phyloP scores from a whole-genome alignment of 2,888 invertebrate species.

The Lithosia quadra region DNA sequence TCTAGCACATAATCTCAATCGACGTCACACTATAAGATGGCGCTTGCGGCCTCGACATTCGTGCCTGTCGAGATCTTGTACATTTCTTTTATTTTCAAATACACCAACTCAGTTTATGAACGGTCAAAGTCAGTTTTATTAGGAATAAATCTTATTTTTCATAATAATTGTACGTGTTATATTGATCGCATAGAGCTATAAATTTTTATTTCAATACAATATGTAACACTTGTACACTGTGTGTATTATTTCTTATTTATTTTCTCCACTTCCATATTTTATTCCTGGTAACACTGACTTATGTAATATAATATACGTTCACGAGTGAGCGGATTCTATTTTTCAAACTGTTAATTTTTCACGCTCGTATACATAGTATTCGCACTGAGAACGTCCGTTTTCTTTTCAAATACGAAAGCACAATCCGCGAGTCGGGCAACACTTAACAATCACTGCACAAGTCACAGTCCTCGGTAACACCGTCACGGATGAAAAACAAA shows the following conservation, averaged over 20 bases:
- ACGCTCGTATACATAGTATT: constrained; percentile 50
- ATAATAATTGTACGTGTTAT: constrained; percentile 1
- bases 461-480: constrained; percentile 79
- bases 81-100: constrained; percentile 27
- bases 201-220: not conserved
- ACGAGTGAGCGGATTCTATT: constrained; percentile 49
- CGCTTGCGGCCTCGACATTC: constrained; percentile 44
- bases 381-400: constrained; percentile 61
- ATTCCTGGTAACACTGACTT: constrained; percentile 75
- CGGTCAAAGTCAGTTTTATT: constrained; percentile 50
- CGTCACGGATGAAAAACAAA: constrained; percentile 66
- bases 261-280: constrained; percentile 46
- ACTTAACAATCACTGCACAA: constrained; percentile 81
- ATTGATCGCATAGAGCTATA: not conserved
- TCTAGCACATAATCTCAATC: constrained; percentile 43
- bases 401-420: constrained; percentile 63
- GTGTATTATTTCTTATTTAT: constrained; percentile 29
- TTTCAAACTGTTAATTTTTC: constrained; percentile 49
- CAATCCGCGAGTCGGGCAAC: constrained; percentile 65
- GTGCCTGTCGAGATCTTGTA: constrained; percentile 23
- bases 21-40: constrained; percentile 47
- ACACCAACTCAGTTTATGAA: constrained; percentile 24
- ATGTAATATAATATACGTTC: constrained; percentile 55
- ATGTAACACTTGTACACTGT: constrained; percentile 10
- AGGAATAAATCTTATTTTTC: constrained; percentile 20